Evolutionary conservation across 2,797 vertebrate genomes (phyloP).

Genomic region (Chelonia mydas): DNA sequence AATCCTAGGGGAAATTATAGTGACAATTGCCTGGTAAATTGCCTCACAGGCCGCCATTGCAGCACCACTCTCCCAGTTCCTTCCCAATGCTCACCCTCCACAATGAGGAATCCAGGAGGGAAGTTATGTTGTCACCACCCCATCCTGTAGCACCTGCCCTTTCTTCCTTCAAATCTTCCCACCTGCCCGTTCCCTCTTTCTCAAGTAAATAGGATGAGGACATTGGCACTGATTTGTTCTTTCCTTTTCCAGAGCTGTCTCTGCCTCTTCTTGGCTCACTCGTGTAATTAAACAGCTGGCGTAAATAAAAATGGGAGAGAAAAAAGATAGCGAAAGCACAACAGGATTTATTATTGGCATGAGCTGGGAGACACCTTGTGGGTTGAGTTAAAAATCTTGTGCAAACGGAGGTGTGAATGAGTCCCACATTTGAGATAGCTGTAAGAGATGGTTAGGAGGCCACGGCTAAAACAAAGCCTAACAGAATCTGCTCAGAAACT

Average conservation of each 20-base stretch:
- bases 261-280: background rate
- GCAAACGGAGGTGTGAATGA: background rate
- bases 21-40: background rate
- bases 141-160: too few relatives aligned
- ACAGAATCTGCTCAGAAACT: background rate
- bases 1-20: background rate
- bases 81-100: background rate
- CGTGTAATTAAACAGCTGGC: background rate
- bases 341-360: too few relatives aligned
- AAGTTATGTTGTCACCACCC: background rate
- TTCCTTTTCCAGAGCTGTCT: background rate
- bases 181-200: background rate
- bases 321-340: background rate
- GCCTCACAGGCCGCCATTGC: background rate
- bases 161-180: background rate
- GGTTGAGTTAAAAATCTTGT: background rate
- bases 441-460: background rate
- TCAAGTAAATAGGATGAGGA: accelerated
- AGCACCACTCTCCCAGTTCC: background rate
- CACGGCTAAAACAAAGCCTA: background rate
- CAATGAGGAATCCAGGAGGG: background rate
- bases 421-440: background rate
- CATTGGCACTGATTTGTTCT: background rate
- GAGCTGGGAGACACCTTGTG: background rate
- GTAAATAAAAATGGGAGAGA: background rate